Evolutionary conservation across 2,888 invertebrate genomes (phyloP), one percentile per base, ranked within the genome.

Genomic region (Sceliomorpha sp.): DNA sequence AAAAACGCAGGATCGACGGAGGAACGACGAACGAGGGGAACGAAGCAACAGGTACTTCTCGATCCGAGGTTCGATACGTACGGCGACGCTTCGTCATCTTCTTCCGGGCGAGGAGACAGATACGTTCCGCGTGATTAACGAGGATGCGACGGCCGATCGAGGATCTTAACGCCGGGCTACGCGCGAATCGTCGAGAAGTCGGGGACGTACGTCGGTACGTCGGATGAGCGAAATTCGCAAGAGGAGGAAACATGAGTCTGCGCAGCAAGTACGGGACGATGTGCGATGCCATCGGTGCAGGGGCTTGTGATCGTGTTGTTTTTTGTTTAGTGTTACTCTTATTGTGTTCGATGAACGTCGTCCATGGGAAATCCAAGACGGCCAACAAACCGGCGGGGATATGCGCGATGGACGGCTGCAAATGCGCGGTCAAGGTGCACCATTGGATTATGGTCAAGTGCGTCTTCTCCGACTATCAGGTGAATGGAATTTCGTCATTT

Each of bases 401-500:
- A 73, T 93, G 93, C 84, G 88, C 89, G 56, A 87, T 90, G 87
- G 84, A 88, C 59, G 92, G 90, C 76, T 93, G 93, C 88, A 89
- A 89, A 75, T 93, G 93, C 84, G 88, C 89, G 31, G 88, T 90
- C 44, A 90, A 89, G 47, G 89, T 89, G 17, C 91, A 91, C 74
- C 90, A 91, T 37, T 93, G 93, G 92, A 90, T 90, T 78, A 90
- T 89, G 76, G 90, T 93, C 80, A 92, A 92, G 88, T 94, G 93
- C 87, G 90, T 91, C 75, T 90, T 93, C 78, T 89, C 89, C 68
- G 85, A 86, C 58, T 88, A 90, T 81, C 91, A 92, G 92, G 93
- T 92, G 90, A 89, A 89, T 88, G 20, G 29, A 29, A 29, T 29
- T 29, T 29, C 29, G 9, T 29, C 3, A 29, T 29, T 29, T 29